Percentiles rank a stretch among this genome's conserved stretches.
phyloP scores from a whole-genome alignment of 2,888 invertebrate genomes.

The Ochlodes sylvanus region DNA sequence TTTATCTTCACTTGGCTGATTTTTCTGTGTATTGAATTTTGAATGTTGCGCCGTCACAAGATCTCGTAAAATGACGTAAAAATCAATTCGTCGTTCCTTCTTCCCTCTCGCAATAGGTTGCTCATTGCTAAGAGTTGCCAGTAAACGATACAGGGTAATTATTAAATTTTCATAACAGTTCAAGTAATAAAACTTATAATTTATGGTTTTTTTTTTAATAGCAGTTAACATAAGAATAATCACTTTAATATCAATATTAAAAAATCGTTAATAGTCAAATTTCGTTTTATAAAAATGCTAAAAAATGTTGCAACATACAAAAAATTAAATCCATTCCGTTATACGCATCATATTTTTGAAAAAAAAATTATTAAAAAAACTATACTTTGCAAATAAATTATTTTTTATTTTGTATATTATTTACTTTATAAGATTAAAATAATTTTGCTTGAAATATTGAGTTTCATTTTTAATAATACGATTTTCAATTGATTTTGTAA shows the following conservation, averaged over 20 bases:
- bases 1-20: slow-evolving; percentile 50
- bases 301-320: background rate
- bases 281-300: background rate
- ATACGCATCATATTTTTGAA: background rate
- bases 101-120: slow-evolving; percentile 21
- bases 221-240: too few relatives aligned
- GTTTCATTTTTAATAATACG: background rate
- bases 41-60: slow-evolving; percentile 80
- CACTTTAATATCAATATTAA: background rate
- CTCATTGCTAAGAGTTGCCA: slow-evolving; percentile 40
- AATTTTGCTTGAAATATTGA: too few relatives aligned
- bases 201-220: too few relatives aligned
- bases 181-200: too few relatives aligned
- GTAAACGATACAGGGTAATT: background rate
- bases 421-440: background rate
- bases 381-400: too few relatives aligned
- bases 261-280: slow-evolving; percentile 33
- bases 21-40: slow-evolving; percentile 60
- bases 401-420: background rate
- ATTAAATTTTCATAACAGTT: too few relatives aligned
- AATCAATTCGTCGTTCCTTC: slow-evolving; percentile 60
- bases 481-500: background rate
- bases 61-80: slow-evolving; percentile 65
- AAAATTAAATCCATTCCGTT: background rate
- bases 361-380: too few relatives aligned